Percentiles rank a stretch among this genome's conserved stretches.
These are phyloP conservation scores for Harpagoxenus sublaevis DNA, from an alignment of 2,888 invertebrate genomes.

Conservation along the genomic window DNA sequence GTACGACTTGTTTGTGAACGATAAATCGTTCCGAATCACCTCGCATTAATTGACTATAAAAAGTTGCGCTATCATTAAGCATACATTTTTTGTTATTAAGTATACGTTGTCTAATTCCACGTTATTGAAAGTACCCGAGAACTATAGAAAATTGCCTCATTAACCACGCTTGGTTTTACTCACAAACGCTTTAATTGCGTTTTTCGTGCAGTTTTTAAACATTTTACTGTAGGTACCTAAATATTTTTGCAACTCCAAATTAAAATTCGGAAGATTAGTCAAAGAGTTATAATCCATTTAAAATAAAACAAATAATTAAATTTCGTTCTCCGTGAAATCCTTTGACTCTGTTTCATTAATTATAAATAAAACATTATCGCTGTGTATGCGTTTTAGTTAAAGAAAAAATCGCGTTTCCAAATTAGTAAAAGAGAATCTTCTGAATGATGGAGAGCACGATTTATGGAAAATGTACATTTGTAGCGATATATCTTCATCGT, in stretches of 20 bases:
- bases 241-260: background rate
- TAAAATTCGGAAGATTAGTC: background rate
- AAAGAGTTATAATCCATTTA: background rate
- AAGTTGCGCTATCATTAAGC: slow-evolving; percentile 12
- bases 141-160: background rate
- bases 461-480: background rate
- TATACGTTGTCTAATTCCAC: background rate
- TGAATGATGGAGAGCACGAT: background rate
- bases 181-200: background rate
- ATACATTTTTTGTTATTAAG: slow-evolving; percentile 8
- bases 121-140: background rate
- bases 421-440: background rate
- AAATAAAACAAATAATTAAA: background rate
- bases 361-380: background rate
- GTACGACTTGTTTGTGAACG: slow-evolving; percentile 35
- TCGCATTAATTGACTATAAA: slow-evolving; percentile 27
- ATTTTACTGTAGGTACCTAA: background rate
- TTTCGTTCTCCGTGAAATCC: background rate
- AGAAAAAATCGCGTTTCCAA: background rate
- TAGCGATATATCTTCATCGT: background rate
- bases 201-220: background rate
- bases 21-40: slow-evolving; percentile 32
- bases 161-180: background rate
- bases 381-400: background rate
- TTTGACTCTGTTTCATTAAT: background rate